Evolutionary conservation across 1,140 invertebrate species (phyloP).

Genomic region (Caenorhabditis latens): DNA sequence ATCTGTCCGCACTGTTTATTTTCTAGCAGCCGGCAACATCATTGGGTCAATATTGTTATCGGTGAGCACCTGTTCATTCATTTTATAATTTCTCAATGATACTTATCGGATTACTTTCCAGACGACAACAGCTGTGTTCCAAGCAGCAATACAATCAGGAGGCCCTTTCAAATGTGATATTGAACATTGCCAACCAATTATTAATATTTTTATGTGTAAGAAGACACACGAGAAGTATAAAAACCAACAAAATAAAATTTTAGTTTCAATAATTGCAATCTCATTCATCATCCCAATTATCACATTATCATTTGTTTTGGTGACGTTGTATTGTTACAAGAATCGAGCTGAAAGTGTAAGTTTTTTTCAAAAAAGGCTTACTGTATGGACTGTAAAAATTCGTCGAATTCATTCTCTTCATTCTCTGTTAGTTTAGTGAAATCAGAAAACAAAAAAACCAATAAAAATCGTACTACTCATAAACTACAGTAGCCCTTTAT

Average conservation of each 20-base stretch:
- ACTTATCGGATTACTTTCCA: background rate
- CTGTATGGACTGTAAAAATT: too few species aligned
- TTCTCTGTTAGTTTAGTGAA: too few species aligned
- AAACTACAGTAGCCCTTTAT: too few species aligned
- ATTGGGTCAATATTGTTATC: background rate
- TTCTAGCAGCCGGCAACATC: background rate
- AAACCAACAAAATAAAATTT: background rate
- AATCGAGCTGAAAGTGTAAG: constrained; percentile 11
- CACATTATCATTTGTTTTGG: background rate
- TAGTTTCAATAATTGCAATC: background rate
- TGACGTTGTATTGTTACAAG: background rate
- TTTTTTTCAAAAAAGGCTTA: background rate
- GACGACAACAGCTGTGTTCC: background rate
- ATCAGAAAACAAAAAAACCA: too few species aligned
- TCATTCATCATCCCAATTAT: constrained; percentile 15
- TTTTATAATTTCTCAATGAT: too few species aligned
- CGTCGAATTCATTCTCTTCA: background rate
- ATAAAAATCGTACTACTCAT: too few species aligned
- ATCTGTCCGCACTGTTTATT: background rate
- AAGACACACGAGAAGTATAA: background rate
- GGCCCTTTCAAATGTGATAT: background rate
- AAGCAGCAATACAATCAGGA: background rate
- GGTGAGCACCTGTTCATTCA: background rate
- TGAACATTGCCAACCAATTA: background rate
- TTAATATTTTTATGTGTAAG: constrained; percentile 19